Percentiles rank a stretch among this genome's conserved stretches.
Conservation (phyloP, 1,140 invertebrate species). For the Oedothorax gibbosus region DNA sequence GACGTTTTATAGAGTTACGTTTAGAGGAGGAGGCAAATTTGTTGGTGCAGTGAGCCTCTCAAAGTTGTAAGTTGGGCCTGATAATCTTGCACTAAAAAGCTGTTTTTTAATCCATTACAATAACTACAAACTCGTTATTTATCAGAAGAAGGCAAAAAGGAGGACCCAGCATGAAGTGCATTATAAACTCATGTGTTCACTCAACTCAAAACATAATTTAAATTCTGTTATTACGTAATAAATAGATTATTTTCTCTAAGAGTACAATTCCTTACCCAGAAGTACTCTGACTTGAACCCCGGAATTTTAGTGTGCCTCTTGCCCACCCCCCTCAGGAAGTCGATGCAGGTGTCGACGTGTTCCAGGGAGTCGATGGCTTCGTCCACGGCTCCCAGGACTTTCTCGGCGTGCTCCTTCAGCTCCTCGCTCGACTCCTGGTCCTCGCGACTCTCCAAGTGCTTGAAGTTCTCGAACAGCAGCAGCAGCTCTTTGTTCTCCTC, state of each 20-base stretch:
- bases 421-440: constrained; percentile 83
- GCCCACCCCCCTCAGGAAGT: constrained; percentile 84
- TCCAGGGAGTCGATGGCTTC: constrained; percentile 87
- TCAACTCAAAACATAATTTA: no score
- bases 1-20: no score
- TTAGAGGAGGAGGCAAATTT: constrained; percentile 85
- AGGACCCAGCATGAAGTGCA: no score
- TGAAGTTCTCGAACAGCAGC: constrained; percentile 84
- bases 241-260: no score
- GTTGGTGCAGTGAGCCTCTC: constrained; percentile 83
- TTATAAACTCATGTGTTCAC: no score
- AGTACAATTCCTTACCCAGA: constrained; percentile 81
- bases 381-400: constrained; percentile 86
- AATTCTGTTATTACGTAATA: no score
- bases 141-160: no score
- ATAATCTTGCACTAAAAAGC: no score
- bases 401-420: constrained; percentile 85
- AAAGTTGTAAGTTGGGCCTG: no score
- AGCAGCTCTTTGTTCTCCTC: constrained; percentile 86
- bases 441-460: constrained; percentile 81
- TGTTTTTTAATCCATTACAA: no score
- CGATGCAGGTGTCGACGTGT: constrained; percentile 84
- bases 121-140: no score
- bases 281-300: constrained; percentile 86
- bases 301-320: constrained; percentile 85